These are phyloP conservation scores for Hydrotaea diabolus DNA, from an alignment of 2,888 invertebrate species.

Conservation along the genomic window DNA sequence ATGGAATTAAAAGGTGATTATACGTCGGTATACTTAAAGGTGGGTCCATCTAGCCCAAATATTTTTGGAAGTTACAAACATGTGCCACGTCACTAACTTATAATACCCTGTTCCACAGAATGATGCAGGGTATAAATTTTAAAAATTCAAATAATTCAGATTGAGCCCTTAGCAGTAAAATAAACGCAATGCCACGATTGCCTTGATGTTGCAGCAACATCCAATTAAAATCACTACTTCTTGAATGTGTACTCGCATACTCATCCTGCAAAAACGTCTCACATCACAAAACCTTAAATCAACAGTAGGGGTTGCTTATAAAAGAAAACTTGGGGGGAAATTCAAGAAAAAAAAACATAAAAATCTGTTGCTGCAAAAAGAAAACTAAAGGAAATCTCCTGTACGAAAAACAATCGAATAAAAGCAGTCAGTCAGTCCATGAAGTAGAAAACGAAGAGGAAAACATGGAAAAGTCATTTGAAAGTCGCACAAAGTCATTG, in stretches of 20 bases:
- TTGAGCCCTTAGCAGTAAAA: no score
- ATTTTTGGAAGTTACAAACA: no score
- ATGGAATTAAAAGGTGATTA: no score
- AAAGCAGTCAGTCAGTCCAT: background rate
- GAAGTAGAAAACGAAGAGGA: constrained; percentile 23
- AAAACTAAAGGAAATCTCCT: background rate
- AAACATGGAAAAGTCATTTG: constrained; percentile 71
- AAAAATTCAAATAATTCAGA: no score
- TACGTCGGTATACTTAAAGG: no score
- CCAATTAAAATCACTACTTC: background rate
- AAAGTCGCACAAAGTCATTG: constrained; percentile 72
- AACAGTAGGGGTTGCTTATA: constrained; percentile 3
- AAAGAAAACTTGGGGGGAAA: background rate
- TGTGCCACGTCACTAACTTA: no score
- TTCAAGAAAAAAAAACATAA: constrained; percentile 12
- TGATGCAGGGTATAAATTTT: no score
- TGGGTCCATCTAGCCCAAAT: no score
- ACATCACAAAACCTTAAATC: constrained; percentile 23
- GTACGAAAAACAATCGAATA: constrained; percentile 8
- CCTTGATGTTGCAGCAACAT: no score
- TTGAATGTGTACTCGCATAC: no score
- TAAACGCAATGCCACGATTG: no score
- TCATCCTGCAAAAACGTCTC: background rate
- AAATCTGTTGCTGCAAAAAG: constrained; percentile 23
- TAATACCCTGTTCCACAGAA: no score